These are phyloP conservation scores for Mastomys coucha DNA, from an alignment of 2,113 vertebrate species.

Conservation along the genomic window DNA sequence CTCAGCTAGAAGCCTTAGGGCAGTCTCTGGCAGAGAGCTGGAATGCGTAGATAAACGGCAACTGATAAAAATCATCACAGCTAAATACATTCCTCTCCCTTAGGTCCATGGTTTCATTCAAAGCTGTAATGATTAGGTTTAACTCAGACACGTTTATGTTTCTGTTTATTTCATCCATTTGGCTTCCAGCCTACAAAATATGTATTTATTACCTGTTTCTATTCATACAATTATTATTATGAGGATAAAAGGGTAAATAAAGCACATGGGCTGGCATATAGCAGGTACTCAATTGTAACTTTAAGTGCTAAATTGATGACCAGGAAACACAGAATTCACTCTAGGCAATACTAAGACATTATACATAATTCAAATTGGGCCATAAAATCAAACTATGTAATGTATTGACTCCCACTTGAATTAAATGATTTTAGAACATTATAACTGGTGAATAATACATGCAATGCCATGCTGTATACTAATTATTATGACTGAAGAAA, in stretches of 20 bases:
- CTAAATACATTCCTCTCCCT: background rate
- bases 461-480: background rate
- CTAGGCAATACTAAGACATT: background rate
- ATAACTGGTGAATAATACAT: background rate
- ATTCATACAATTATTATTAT: background rate
- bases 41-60: constrained; percentile 6
- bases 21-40: background rate
- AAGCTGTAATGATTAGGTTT: background rate
- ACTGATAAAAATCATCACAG: constrained; percentile 15
- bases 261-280: background rate
- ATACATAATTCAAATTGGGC: background rate
- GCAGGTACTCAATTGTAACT: background rate
- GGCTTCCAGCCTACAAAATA: constrained; percentile 3
- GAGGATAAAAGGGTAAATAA: background rate
- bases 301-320: constrained; percentile 41
- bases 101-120: background rate
- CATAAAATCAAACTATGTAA: background rate
- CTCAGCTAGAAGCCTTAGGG: background rate
- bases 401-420: background rate
- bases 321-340: background rate
- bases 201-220: constrained; percentile 28
- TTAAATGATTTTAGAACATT: background rate
- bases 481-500: background rate
- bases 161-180: constrained; percentile 54
- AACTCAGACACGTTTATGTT: background rate